A percentile compares a stretch with the other conserved stretches of the same genome.
phyloP scores from a whole-genome alignment of 2,888 invertebrate species.

The Baronia brevicornis region DNA sequence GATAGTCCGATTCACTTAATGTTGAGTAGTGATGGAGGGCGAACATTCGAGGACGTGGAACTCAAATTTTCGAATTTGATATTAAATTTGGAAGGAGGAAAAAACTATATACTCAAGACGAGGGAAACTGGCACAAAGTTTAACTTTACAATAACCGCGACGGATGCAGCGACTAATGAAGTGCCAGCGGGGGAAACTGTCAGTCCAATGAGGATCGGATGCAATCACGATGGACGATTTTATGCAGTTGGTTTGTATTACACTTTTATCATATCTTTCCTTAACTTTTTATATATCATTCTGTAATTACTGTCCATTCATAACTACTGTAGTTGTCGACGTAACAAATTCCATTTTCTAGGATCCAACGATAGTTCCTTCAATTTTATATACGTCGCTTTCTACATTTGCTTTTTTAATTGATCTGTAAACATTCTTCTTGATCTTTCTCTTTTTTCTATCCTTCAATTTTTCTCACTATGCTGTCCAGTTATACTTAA shows the following conservation, averaged over 20 bases:
- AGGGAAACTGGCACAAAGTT: conserved; percentile 66
- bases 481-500: too few relatives aligned
- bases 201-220: conserved; percentile 43
- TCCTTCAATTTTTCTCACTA: too few relatives aligned
- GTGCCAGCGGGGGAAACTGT: conserved; percentile 31
- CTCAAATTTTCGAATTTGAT: conserved; percentile 57
- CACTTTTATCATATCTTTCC: neutral
- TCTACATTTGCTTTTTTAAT: too few relatives aligned
- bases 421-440: too few relatives aligned
- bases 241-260: conserved; percentile 56
- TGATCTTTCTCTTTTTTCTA: too few relatives aligned
- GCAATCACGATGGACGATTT: conserved; percentile 50
- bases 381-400: too few relatives aligned
- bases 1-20: conserved; percentile 56
- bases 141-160: conserved; percentile 58
- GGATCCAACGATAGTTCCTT: too few relatives aligned
- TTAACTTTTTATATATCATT: neutral
- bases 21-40: conserved; percentile 57
- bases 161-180: conserved; percentile 27
- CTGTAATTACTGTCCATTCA: neutral
- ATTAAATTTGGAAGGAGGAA: conserved; percentile 56
- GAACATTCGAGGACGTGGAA: conserved; percentile 49
- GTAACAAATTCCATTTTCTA: too few relatives aligned
- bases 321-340: neutral
- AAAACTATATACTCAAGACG: conserved; percentile 62